These are phyloP conservation scores for Polypedilum pembai DNA, from an alignment of 1,140 invertebrate genomes.

Conservation along the genomic window DNA sequence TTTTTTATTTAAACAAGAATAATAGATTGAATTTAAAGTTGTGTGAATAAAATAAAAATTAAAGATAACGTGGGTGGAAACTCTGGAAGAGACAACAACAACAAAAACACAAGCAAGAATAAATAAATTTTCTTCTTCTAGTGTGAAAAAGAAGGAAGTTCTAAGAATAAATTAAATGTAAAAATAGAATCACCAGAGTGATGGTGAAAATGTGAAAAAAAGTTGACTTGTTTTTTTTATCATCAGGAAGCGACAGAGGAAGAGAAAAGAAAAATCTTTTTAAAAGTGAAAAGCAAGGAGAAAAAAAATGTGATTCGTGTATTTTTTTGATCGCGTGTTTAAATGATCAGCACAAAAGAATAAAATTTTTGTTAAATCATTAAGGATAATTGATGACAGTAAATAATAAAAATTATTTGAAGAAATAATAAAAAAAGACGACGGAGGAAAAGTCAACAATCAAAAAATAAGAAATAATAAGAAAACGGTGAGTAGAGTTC, in stretches of 20 bases:
- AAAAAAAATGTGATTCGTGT: background rate
- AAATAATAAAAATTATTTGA: background rate
- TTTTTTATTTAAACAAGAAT: background rate
- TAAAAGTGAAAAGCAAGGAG: background rate
- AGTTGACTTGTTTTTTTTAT: background rate
- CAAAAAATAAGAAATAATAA: background rate
- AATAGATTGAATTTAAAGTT: background rate
- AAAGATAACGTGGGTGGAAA: conserved; percentile 24
- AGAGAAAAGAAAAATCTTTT: background rate
- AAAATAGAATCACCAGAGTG: conserved; percentile 7
- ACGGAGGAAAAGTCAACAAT: background rate
- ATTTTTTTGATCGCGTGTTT: background rate
- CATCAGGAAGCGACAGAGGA: background rate
- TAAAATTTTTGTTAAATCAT: background rate
- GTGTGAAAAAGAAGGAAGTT: conserved; percentile 25
- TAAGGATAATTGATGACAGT: conserved; percentile 18
- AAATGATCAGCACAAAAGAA: background rate
- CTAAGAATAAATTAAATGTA: background rate
- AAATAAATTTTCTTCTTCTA: background rate
- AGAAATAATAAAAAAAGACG: background rate
- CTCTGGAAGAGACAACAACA: conserved; percentile 19
- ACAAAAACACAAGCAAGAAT: background rate
- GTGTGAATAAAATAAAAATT: background rate
- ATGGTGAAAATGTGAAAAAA: conserved; percentile 22
- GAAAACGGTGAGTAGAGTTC: background rate